Percentiles rank a stretch among this genome's conserved stretches.
These are phyloP conservation scores for Phrynocephalus forsythii DNA, from an alignment of 2,797 vertebrate genomes.

Conservation along the genomic window DNA sequence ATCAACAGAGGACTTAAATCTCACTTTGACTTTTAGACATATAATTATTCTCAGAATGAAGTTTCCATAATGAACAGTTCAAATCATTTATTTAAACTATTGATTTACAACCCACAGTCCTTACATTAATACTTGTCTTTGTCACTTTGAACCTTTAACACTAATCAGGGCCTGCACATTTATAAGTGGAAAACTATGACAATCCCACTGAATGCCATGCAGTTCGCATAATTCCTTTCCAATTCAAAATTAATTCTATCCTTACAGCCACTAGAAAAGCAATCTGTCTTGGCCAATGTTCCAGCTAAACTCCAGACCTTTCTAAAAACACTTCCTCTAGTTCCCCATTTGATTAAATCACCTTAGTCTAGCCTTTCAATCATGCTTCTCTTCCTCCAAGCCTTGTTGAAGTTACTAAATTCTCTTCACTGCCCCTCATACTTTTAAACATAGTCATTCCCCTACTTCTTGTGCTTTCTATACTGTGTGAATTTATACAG, in stretches of 20 bases:
- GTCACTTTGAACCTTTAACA: conserved; percentile 57
- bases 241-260: conserved; percentile 17
- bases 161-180: conserved; percentile 54
- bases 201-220: not conserved
- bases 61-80: conserved; percentile 70
- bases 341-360: not conserved
- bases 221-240: not conserved
- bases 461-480: not conserved
- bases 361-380: not conserved
- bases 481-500: not conserved
- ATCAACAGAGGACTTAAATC: conserved; percentile 68
- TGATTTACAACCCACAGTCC: conserved; percentile 70
- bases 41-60: conserved; percentile 70
- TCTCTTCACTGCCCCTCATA: conserved; percentile 16
- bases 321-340: conserved; percentile 16
- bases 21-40: conserved; percentile 70
- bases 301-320: not conserved
- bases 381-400: not conserved
- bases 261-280: conserved; percentile 43
- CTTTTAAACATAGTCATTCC: not conserved
- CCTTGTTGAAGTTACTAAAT: not conserved
- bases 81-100: conserved; percentile 71
- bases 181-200: conserved; percentile 14
- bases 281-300: conserved; percentile 21
- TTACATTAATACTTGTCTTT: conserved; percentile 59